Percentiles rank a stretch among this genome's conserved stretches.
These are phyloP conservation scores for Pemphigus obesinymphae DNA, from an alignment of 1,140 invertebrate genomes.

Conservation along the genomic window DNA sequence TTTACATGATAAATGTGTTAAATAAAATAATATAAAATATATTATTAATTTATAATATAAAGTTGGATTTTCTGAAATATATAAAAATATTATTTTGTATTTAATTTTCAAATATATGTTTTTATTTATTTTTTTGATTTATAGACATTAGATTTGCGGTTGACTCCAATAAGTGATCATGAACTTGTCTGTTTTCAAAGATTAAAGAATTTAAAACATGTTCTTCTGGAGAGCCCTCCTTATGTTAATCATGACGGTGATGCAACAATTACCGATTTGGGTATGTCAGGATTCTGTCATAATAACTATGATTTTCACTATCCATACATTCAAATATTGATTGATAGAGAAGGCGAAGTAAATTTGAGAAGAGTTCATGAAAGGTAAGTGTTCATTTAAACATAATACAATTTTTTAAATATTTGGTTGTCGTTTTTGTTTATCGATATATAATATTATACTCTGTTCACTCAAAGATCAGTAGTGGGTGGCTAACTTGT, in stretches of 20 bases:
- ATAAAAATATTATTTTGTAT: neutral
- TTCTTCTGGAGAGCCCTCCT: slow-evolving; percentile 11
- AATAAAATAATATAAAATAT: too few relatives aligned
- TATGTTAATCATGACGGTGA: slow-evolving; percentile 7
- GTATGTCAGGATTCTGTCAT: slow-evolving; percentile 15
- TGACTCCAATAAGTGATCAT: slow-evolving; percentile 63
- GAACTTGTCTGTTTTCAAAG: slow-evolving; percentile 54
- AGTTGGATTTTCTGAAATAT: neutral
- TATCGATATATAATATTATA: too few relatives aligned
- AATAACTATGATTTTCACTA: neutral
- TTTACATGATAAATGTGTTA: too few relatives aligned
- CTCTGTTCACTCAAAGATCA: too few relatives aligned
- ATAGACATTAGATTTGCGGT: slow-evolving; percentile 61
- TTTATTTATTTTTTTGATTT: slow-evolving; percentile 25
- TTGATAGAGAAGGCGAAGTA: neutral
- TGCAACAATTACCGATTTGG: slow-evolving; percentile 29
- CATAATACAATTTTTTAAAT: too few relatives aligned
- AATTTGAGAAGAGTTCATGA: slow-evolving; percentile 22
- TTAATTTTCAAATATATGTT: neutral
- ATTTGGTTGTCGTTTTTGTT: too few relatives aligned
- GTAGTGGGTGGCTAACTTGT: too few relatives aligned
- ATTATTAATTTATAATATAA: neutral
- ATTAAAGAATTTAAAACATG: slow-evolving; percentile 24
- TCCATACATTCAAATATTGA: slow-evolving; percentile 22
- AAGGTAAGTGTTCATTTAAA: too few relatives aligned